These are phyloP conservation scores for Thinocorus orbignyianus DNA, from an alignment of 2,113 vertebrate species.

Conservation along the genomic window DNA sequence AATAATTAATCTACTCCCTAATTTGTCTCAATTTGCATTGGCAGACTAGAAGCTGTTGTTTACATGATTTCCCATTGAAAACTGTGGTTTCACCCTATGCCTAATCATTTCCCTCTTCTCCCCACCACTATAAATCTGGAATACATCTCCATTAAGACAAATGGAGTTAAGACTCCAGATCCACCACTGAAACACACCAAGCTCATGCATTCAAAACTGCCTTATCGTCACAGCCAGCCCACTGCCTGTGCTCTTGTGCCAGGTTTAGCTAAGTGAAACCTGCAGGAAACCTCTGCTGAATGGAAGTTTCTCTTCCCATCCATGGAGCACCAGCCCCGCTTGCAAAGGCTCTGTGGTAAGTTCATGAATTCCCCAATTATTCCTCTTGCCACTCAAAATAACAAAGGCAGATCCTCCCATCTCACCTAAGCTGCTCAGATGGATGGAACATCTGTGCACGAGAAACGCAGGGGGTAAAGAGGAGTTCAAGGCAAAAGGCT, in stretches of 20 bases:
- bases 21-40: conserved; percentile 56
- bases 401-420: not conserved
- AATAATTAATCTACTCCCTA: conserved; percentile 47
- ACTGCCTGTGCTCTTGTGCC: not conserved
- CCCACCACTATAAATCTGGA: not conserved
- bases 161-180: not conserved
- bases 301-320: not conserved
- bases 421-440: not conserved
- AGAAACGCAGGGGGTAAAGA: not conserved
- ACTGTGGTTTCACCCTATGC: not conserved
- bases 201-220: not conserved
- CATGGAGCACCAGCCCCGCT: fast-evolving
- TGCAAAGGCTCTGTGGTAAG: not conserved
- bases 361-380: not conserved
- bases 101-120: not conserved
- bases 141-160: conserved; percentile 22
- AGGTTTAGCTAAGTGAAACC: not conserved
- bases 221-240: not conserved
- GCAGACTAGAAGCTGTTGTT: conserved; percentile 5
- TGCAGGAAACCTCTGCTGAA: not conserved
- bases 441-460: not conserved
- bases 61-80: conserved; percentile 1
- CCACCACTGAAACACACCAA: not conserved
- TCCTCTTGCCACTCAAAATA: not conserved
- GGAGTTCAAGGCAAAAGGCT: not conserved